Base-by-base conservation (phyloP, 2,888 invertebrate species). In the Hypolimnas misippus region DNA sequence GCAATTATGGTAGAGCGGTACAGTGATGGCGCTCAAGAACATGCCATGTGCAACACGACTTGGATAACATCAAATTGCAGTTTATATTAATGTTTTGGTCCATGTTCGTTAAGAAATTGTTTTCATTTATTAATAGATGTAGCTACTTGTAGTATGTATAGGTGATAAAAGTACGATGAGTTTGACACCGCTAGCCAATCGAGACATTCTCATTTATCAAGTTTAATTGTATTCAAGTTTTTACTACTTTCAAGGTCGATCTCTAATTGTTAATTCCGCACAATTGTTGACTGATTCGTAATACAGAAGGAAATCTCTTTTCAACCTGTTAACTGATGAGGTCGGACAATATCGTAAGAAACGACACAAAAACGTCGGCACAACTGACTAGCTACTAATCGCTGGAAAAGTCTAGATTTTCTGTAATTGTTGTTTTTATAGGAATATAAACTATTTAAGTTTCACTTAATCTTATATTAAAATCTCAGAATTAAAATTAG, bases 1-100 rank as follows among this genome's bases (percentile, higher is more conserved):
- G 86, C 86, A 89, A 89, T 91, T 87, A 89, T 82, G 77, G 79
- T 77, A 77, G 78, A 80, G 78, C 78, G 80, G 78, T 75, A 78
- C 77, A 77, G 76, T 78, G 72, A 66, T 72, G 76, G 73, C 70
- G 72, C 65, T 70, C 76, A 79, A 81, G 80, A 78, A 78, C 78
- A 72, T 77, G 82, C 77, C 81, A 84, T 82, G 82, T 82, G 83
- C 77, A 79, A 65, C 68, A 69, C 67, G 66, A 72, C 49, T 54
- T 50, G 25, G 52, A 46, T 44, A 62, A 52, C 33, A 51, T 44
- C 31, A 44, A 55, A 33, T 40, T 31, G 51, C 38, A 55, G 21
- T 59, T 16, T 59, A 61, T 29, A 55, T 29, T 8, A 4, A 29
- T 16, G 25, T 49, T 49, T 49, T 49, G 49, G 49, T 49, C 12